Percentiles rank a stretch among this genome's conserved stretches.
These are phyloP conservation scores for Tenebrosternarchus preto DNA, from an alignment of 2,113 vertebrate genomes.

Conservation along the genomic window DNA sequence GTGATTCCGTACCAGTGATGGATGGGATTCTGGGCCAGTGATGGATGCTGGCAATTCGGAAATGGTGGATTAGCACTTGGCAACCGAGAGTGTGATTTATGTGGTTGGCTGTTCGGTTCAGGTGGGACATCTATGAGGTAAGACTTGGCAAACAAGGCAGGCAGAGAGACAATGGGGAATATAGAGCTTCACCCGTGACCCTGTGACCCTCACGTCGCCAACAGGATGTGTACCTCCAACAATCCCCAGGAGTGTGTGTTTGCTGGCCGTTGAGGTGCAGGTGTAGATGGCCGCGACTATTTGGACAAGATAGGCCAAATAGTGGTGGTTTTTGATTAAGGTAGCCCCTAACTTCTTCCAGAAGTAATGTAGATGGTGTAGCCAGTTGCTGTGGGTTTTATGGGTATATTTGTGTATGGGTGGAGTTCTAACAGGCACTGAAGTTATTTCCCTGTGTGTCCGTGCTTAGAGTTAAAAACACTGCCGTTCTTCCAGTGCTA, in stretches of 20 bases:
- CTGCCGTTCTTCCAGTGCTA: no score
- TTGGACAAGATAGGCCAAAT: slow-evolving; percentile 17
- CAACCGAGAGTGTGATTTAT: slow-evolving; percentile 8
- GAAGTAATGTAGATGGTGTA: neutral
- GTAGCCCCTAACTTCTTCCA: neutral
- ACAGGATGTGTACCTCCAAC: slow-evolving; percentile 36
- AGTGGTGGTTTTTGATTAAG: neutral
- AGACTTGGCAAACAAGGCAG: neutral
- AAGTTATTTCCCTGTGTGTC: no score
- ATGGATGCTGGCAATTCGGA: slow-evolving; percentile 18
- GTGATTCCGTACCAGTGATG: neutral
- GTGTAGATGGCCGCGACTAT: neutral
- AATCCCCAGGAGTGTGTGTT: slow-evolving; percentile 31
- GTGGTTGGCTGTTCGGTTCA: slow-evolving; percentile 11
- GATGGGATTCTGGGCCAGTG: neutral
- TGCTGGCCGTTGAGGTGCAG: neutral
- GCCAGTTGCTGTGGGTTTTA: no score
- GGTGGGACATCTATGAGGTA: neutral
- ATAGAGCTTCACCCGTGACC: neutral
- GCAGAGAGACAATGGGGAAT: slow-evolving; percentile 25
- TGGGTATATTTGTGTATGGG: no score
- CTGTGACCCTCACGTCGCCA: slow-evolving; percentile 1
- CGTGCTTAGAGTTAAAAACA: no score
- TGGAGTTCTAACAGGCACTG: no score
- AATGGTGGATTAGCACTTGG: slow-evolving; percentile 1